Percentiles rank a stretch among this genome's conserved stretches.
Conservation (phyloP, 2,888 invertebrate genomes). For the Ichneumoninae sp. region DNA sequence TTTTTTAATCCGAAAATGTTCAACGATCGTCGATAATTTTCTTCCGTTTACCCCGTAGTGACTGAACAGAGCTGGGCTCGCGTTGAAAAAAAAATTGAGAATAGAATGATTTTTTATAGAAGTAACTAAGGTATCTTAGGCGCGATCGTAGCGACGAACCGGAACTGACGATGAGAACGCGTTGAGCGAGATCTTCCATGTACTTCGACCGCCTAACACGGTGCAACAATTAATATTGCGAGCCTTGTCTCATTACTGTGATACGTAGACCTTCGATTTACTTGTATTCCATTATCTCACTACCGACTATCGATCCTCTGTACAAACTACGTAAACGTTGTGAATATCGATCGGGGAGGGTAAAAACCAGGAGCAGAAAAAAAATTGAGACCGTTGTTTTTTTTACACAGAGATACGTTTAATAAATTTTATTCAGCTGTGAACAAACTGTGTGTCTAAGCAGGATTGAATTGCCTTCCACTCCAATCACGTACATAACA, state of each 20-base stretch:
- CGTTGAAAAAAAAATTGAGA: background rate
- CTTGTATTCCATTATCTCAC: background rate
- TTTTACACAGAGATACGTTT: conserved; percentile 48
- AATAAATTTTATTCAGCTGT: conserved; percentile 57
- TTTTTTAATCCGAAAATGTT: background rate
- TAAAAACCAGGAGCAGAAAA: background rate
- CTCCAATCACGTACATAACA: conserved; percentile 40
- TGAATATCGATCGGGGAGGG: background rate
- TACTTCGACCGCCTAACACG: conserved; percentile 5
- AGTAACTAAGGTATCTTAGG: background rate
- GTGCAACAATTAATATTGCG: background rate
- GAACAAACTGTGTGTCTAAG: conserved; percentile 47
- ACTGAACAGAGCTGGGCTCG: background rate
- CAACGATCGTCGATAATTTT: background rate
- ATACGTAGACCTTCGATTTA: background rate
- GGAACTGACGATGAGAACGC: background rate
- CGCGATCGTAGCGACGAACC: background rate
- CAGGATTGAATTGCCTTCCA: conserved; percentile 31
- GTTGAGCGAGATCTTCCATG: conserved; percentile 5
- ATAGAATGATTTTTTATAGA: background rate
- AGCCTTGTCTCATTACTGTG: background rate
- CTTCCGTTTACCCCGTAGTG: background rate
- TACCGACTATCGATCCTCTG: background rate
- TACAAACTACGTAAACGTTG: conserved; percentile 1
- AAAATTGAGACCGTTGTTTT: conserved; percentile 6